Base-by-base conservation (phyloP, 92 coral and sea anemone genomes). In the Parazoanthus darwini region DNA sequence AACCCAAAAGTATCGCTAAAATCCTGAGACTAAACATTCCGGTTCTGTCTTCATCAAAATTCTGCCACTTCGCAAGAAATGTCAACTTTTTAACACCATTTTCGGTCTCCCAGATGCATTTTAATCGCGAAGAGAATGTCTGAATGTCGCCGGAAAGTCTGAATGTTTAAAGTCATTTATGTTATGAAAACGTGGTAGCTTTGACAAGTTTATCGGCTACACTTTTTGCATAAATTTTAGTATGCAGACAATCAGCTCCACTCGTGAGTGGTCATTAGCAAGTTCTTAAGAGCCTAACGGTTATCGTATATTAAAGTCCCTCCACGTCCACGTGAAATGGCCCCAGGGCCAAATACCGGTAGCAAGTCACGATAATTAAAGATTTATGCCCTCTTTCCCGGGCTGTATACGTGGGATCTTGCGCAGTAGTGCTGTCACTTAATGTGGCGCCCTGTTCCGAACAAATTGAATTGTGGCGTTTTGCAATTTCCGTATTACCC, bases 241-340 rank as follows among this genome's bases (percentile, higher is more conserved):
- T 63, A 84, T 9, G 79, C 86, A 22, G 43, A 56, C 26, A 84
- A 71, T 84, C 26, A 84, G 15, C n/a, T 15, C 65, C 75, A 4
- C 15, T 20, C 48, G 44, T 74, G 13, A 18, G 48, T 39, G 46
- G 13, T 44, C 65, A 26, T 84, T 71, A 71, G 63, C 18, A 70
- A 16, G 23, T 33, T 46, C 14, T 70, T 16, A 23, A 54, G 36
- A 35, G 15, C 33, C 29, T 67, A 22, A 71, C 43, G 35, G 7
- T 6, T 14, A 39, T 37, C 68, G 29, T 38, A 16, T 20, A n/a
- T n/a, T n/a, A 38, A 18, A 63, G 4, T 15, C 0, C 25, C 48
- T 72, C 39, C 14, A 6, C 23, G 38, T 25, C 46, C 1, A 6
- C 4, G 43, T 18, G 11, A 84, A 70, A 38, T 39, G 58, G 37